Evolutionary conservation across 37 sponge, comb jelly and placozoan species (phyloP), one percentile per base, ranked within the genome.

Genomic region (Axinella damicornis): DNA sequence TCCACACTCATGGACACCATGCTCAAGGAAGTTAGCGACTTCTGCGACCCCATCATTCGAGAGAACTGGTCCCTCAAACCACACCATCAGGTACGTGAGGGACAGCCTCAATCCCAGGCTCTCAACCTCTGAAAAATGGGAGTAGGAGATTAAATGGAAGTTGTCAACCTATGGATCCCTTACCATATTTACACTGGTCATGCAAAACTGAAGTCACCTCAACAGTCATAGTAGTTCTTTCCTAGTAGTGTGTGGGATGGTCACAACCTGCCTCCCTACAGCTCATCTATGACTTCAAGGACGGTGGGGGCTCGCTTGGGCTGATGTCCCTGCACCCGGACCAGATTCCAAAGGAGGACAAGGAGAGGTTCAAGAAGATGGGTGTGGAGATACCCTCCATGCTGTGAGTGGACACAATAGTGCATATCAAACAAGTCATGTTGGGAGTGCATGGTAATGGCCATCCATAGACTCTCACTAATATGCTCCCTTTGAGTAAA

Each of bases 1-100:
- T 90, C 91, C 52, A 91, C 91, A 11, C 74, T 96, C 33, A 90
- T 96, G 97, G 80, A 80, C 35, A 88, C 89, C 16, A 93, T 96
- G 91, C 79, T 96, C 53, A 80, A 65, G 38, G 97, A 96, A 60
- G 92, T 93, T 36, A 72, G 76, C 0, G 82, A 82, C 22, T 93
- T 96, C 77, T 96, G 97, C 76, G 74, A 93, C 68, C 85, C 91
- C 57, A 35, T 62, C 40, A 65, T 79, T 17, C 70, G 80, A 32
- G 86, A 84, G 60, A 78, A 88, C 41, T 96, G 91, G 91, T 69
- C 87, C 38, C 68, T 75, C 57, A 85, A 90, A 24, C 81, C 87
- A 34, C 91, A 90, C 73, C 85, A 96, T 16, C 94, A 93, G 89
- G 85, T 96, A 56, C 33, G 84, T 17, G 5, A 32, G 46, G 46